Evolutionary conservation across 2,888 invertebrate genomes (phyloP).

Genomic region (Temnothorax rugatulus): DNA sequence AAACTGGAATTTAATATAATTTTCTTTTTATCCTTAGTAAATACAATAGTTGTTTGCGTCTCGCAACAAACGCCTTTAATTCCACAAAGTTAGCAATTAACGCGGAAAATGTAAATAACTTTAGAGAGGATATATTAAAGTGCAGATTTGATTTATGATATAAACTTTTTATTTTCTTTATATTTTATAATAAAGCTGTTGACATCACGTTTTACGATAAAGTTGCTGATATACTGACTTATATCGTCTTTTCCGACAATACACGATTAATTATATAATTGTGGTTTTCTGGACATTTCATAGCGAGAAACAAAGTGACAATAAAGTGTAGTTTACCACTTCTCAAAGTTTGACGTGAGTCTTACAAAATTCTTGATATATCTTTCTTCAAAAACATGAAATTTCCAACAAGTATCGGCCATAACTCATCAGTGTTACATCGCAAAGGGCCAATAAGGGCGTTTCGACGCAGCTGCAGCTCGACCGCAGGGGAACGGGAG

Average conservation of each 20-base stretch:
- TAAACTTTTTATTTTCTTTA: neutral
- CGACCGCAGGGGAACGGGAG: slow-evolving; percentile 29
- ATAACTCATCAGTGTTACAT: slow-evolving; percentile 32
- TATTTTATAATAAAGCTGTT: neutral
- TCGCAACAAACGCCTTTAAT: neutral
- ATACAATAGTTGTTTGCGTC: neutral
- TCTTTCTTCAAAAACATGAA: neutral
- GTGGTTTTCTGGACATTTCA: neutral
- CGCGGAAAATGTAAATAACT: neutral
- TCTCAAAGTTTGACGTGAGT: neutral
- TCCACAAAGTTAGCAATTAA: neutral
- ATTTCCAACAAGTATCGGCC: neutral
- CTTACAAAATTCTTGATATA: neutral
- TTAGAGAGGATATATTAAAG: neutral
- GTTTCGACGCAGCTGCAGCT: slow-evolving; percentile 39
- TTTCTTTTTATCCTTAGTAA: neutral
- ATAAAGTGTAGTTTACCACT: neutral
- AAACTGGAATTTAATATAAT: neutral
- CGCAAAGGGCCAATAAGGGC: slow-evolving; percentile 47
- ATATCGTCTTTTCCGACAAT: neutral
- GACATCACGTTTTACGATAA: neutral
- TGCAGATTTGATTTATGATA: neutral
- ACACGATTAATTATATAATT: neutral
- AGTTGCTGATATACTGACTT: neutral
- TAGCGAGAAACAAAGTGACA: neutral